A percentile compares a stretch with the other conserved stretches of the same genome.
These are phyloP conservation scores for Galerucella pusilla DNA, from an alignment of 2,888 invertebrate species.

Conservation along the genomic window DNA sequence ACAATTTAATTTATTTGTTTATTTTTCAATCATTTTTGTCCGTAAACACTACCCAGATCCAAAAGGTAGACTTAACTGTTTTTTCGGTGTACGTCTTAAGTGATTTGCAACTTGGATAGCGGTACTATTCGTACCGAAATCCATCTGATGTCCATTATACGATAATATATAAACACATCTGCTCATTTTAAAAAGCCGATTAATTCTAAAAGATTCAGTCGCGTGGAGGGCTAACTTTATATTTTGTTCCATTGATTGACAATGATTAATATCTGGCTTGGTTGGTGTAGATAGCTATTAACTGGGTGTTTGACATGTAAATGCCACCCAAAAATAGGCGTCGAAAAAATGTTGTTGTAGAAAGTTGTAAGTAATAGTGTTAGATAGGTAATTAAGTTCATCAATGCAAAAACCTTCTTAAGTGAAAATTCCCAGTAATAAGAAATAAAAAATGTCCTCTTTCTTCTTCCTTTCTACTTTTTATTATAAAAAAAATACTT, in stretches of 20 bases:
- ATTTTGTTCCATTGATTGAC: constrained; percentile 27
- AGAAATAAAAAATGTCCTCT: too few species aligned
- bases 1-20: too few species aligned
- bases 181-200: constrained; percentile 24
- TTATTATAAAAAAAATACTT: too few species aligned
- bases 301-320: constrained; percentile 6
- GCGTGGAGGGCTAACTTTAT: constrained; percentile 19
- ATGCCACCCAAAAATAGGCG: constrained; percentile 16
- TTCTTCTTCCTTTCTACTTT: too few species aligned
- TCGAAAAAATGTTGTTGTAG: too few species aligned
- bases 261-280: constrained; percentile 25
- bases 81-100: constrained; percentile 12
- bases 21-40: too few species aligned
- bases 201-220: constrained; percentile 19
- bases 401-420: too few species aligned
- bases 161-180: constrained; percentile 20
- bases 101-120: constrained; percentile 34
- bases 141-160: constrained; percentile 20
- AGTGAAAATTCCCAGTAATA: too few species aligned
- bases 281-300: constrained; percentile 26
- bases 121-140: constrained; percentile 24
- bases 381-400: too few species aligned
- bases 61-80: neutral
- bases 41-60: too few species aligned
- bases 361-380: too few species aligned